Percentiles rank a stretch among this genome's conserved stretches.
These are phyloP conservation scores for Natator depressus DNA, from an alignment of 2,113 vertebrate species.

Conservation along the genomic window DNA sequence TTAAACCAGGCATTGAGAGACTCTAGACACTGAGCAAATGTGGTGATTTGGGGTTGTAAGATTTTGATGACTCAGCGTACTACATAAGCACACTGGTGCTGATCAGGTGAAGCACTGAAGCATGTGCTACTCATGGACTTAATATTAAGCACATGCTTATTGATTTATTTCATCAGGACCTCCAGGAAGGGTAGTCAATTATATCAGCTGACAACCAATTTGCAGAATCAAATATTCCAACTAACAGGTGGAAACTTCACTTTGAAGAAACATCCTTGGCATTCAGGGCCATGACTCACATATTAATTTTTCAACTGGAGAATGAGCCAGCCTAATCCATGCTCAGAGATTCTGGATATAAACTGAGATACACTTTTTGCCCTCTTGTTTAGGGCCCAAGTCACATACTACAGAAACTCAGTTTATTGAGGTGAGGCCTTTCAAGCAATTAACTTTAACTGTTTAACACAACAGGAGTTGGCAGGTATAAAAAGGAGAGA, in stretches of 20 bases:
- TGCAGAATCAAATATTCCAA: conserved; percentile 17
- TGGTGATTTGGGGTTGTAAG: neutral
- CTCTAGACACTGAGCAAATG: neutral
- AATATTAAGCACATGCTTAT: neutral
- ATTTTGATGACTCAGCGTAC: neutral
- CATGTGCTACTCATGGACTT: neutral
- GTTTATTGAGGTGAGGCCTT: neutral
- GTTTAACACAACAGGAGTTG: neutral
- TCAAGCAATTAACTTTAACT: neutral
- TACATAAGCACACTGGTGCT: neutral
- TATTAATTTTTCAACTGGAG: neutral
- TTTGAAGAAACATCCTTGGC: conserved; percentile 12
- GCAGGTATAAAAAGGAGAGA: neutral
- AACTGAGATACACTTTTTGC: neutral
- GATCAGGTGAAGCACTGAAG: neutral
- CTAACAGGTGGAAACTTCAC: neutral
- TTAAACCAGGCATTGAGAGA: neutral
- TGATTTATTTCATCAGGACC: neutral
- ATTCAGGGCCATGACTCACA: conserved; percentile 40
- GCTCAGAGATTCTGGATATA: neutral
- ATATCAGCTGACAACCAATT: neutral
- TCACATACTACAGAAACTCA: neutral
- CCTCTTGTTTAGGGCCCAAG: neutral
- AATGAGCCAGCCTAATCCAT: neutral
- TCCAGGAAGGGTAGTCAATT: neutral